Conservation (phyloP, 1,140 invertebrate genomes). For the Aphis gossypii region DNA sequence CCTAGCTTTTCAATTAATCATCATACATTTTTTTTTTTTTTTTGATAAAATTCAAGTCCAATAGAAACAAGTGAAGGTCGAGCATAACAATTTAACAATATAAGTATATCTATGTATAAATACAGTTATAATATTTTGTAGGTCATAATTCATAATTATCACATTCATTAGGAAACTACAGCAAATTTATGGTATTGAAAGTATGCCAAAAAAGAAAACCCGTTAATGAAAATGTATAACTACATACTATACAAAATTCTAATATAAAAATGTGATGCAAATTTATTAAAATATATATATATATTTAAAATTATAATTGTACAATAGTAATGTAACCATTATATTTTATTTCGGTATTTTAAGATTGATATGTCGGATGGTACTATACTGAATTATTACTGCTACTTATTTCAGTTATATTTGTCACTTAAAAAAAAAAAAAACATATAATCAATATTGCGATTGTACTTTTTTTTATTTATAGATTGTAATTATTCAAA, state of each 20-base stretch:
- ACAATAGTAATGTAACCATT: not conserved
- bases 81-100: not conserved
- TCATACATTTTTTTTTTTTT: not conserved
- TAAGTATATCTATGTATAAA: not conserved
- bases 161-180: not conserved
- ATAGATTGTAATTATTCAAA: not conserved
- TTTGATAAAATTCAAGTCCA: not conserved
- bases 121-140: constrained; percentile 5
- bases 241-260: not conserved
- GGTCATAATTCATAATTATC: not conserved
- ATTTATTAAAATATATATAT: not conserved
- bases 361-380: not conserved
- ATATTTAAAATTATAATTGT: not conserved
- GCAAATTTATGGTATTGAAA: not conserved
- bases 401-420: not conserved
- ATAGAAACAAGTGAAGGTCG: not conserved
- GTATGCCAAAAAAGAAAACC: constrained; percentile 4
- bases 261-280: not conserved
- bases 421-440: too few species aligned
- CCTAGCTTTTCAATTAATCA: not conserved
- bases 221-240: not conserved
- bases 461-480: not conserved
- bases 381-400: not conserved
- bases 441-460: not conserved
- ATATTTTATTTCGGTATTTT: not conserved